Evolutionary conservation across 2,113 vertebrate genomes (phyloP).

Genomic region (Leucopsar rothschildi): DNA sequence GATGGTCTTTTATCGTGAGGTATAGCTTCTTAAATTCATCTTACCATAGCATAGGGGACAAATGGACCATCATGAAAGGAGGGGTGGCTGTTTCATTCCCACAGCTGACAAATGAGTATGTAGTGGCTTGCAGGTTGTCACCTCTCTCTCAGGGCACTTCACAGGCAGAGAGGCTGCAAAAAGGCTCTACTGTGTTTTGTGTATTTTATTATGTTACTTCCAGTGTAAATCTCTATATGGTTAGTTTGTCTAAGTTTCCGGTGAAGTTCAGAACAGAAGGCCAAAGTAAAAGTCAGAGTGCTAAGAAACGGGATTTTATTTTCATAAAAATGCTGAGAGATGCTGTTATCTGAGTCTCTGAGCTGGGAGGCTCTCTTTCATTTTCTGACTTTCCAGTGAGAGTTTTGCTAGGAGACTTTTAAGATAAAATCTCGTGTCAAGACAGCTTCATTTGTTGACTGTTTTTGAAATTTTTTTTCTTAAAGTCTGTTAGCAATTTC

Average conservation of each 20-base stretch:
- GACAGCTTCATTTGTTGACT: neutral
- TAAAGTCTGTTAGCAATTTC: neutral
- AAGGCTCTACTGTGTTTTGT: neutral
- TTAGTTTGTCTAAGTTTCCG: neutral
- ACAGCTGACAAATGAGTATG: rapidly evolving
- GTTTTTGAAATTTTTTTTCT: neutral
- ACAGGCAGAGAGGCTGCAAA: rapidly evolving
- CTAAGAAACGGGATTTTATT: neutral
- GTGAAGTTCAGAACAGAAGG: neutral
- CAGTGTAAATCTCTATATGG: neutral
- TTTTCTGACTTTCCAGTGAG: neutral
- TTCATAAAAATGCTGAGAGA: neutral
- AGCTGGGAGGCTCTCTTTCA: neutral
- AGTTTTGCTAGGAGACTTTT: neutral
- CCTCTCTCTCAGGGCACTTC: neutral
- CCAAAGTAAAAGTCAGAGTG: neutral
- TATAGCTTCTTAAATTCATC: neutral
- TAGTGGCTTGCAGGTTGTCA: neutral
- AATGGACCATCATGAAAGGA: neutral
- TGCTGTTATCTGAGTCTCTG: neutral
- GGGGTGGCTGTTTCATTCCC: neutral
- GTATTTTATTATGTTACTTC: neutral
- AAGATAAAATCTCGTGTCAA: neutral
- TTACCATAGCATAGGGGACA: neutral
- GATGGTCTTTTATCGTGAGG: neutral